phyloP scores from a whole-genome alignment of 2,888 invertebrate species.

The Lathronympha strigana region DNA sequence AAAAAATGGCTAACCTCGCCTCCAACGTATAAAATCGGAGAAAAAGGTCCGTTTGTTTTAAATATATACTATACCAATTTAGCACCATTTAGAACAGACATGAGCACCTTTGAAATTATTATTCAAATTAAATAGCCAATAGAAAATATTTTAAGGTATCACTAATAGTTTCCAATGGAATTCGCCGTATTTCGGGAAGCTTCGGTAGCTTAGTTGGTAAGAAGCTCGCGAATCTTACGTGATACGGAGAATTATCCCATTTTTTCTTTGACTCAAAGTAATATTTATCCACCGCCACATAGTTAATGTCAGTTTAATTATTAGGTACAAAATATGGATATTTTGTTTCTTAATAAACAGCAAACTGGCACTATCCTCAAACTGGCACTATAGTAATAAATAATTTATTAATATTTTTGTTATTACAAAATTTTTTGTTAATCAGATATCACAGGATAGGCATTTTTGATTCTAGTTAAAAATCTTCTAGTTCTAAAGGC shows the following conservation, averaged over 20 bases:
- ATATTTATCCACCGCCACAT: too few relatives aligned
- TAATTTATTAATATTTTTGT: too few relatives aligned
- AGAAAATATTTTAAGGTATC: neutral
- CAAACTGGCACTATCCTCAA: neutral
- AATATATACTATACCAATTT: neutral
- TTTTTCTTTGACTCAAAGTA: neutral
- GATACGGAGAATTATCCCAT: neutral
- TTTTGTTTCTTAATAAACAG: neutral
- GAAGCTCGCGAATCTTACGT: neutral
- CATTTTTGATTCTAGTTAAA: too few relatives aligned
- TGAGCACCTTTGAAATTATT: conserved; percentile 12
- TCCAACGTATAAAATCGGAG: neutral
- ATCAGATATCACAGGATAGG: too few relatives aligned
- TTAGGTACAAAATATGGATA: neutral
- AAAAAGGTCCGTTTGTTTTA: neutral
- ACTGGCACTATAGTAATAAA: too few relatives aligned
- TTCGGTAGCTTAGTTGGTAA: neutral
- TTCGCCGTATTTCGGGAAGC: neutral
- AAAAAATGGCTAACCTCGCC: too few relatives aligned
- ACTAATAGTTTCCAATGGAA: neutral
- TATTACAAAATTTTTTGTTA: too few relatives aligned
- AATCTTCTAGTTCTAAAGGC: too few relatives aligned
- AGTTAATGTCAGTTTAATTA: neutral
- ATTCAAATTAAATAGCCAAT: neutral
- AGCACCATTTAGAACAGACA: neutral